These are phyloP conservation scores for Cheilosia soror DNA, from an alignment of 2,888 invertebrate species.

Conservation along the genomic window DNA sequence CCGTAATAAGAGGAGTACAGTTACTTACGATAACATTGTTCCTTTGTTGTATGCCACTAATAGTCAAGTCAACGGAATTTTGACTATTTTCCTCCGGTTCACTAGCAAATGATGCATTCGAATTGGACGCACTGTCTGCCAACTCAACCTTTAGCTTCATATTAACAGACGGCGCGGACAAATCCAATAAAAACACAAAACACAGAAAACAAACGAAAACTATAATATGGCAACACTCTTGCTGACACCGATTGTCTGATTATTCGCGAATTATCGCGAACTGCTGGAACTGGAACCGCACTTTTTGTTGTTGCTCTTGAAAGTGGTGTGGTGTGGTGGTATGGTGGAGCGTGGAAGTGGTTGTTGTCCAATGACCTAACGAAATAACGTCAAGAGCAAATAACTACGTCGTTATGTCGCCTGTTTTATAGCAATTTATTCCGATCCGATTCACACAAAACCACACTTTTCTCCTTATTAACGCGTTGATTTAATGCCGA, in stretches of 20 bases:
- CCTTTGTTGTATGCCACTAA: conserved; percentile 57
- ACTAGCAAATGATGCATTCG: conserved; percentile 58
- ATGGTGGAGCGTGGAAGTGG: neutral
- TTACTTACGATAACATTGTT: conserved; percentile 72
- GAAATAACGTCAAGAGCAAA: conserved; percentile 55
- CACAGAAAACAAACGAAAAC: conserved; percentile 4
- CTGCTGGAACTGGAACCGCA: conserved; percentile 43
- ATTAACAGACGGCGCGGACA: conserved; percentile 27
- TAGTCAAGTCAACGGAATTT: conserved; percentile 63
- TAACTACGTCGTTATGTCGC: conserved; percentile 64
- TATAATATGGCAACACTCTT: conserved; percentile 55
- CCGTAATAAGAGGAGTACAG: no score
- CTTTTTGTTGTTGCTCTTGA: conserved; percentile 39
- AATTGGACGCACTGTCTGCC: conserved; percentile 63
- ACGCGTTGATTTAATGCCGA: conserved; percentile 9
- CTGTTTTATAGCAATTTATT: conserved; percentile 34
- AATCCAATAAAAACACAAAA: conserved; percentile 10
- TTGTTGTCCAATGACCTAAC: conserved; percentile 69
- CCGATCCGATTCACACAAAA: conserved; percentile 33
- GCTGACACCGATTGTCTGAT: conserved; percentile 62
- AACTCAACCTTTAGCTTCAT: conserved; percentile 72
- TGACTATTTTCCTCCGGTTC: conserved; percentile 65
- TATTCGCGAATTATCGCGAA: conserved; percentile 48
- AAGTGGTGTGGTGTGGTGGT: conserved; percentile 5
- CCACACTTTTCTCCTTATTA: conserved; percentile 37